Conservation (phyloP, 2,797 vertebrate genomes). For the Enteromius anoplus region DNA sequence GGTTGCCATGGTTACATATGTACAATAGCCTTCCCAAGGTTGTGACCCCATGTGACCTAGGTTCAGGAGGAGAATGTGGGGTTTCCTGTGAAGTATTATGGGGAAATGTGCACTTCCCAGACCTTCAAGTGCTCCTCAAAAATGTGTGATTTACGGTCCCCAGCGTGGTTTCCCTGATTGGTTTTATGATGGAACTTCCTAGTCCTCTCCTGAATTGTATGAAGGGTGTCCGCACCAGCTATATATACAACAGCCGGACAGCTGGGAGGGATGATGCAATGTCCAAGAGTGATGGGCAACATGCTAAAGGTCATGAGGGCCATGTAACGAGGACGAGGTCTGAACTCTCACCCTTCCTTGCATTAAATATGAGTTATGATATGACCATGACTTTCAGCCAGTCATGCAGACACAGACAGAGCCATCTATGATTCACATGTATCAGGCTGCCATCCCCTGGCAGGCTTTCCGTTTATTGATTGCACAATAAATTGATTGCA, state of each 20-base stretch:
- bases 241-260: conserved; percentile 62
- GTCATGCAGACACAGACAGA: conserved; percentile 53
- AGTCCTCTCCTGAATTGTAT: conserved; percentile 65
- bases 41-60: conserved; percentile 71
- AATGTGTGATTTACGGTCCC: conserved; percentile 77
- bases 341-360: conserved; percentile 50
- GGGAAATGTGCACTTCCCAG: conserved; percentile 83
- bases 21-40: conserved; percentile 76
- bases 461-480: conserved; percentile 65
- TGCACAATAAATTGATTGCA: conserved; percentile 70
- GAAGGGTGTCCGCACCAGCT: conserved; percentile 62
- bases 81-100: conserved; percentile 79
- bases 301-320: conserved; percentile 58
- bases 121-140: conserved; percentile 76
- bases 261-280: conserved; percentile 56
- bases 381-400: conserved; percentile 57
- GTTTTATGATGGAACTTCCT: conserved; percentile 81
- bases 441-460: conserved; percentile 74
- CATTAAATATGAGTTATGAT: conserved; percentile 56
- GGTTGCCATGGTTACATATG: conserved; percentile 71
- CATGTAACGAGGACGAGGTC: conserved; percentile 57
- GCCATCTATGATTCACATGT: conserved; percentile 76
- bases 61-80: conserved; percentile 72
- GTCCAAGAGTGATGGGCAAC: conserved; percentile 50
- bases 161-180: conserved; percentile 75